Evolutionary conservation across 2,113 vertebrate genomes (phyloP).

Genomic region (Oryzias woworae): DNA sequence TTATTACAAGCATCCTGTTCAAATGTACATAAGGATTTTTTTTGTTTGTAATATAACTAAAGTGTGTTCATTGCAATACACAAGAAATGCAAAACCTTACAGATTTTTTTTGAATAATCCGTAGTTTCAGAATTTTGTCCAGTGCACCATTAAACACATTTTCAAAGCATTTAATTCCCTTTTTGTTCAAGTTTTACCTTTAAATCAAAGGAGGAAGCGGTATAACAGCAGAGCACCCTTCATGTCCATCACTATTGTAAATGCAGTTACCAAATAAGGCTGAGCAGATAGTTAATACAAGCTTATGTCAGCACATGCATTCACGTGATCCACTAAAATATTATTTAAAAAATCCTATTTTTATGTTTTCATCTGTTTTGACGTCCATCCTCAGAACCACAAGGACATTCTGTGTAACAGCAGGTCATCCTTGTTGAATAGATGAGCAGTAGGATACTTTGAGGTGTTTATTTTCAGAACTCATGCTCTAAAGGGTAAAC

Average conservation of each 20-base stretch:
- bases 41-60: constrained; percentile 30
- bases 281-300: too few relatives aligned
- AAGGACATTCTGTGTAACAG: constrained; percentile 1
- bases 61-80: constrained; percentile 16
- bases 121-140: too few relatives aligned
- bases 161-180: neutral
- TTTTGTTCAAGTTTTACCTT: neutral
- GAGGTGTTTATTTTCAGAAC: constrained; percentile 52
- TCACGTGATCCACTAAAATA: constrained; percentile 47
- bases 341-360: constrained; percentile 51
- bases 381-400: neutral
- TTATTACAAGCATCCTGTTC: constrained; percentile 46
- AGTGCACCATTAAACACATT: neutral
- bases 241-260: too few relatives aligned
- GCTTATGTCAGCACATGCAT: neutral
- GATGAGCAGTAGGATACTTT: constrained; percentile 14
- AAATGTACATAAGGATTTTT: constrained; percentile 69
- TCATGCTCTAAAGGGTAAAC: constrained; percentile 65
- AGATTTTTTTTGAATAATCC: too few relatives aligned
- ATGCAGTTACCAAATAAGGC: neutral
- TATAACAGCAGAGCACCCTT: too few relatives aligned
- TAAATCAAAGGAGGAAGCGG: too few relatives aligned
- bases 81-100: constrained; percentile 5
- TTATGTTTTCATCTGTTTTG: constrained; percentile 16
- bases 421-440: neutral